Conservation (phyloP, 2,797 vertebrate species). For the Knipowitschia caucasica region DNA sequence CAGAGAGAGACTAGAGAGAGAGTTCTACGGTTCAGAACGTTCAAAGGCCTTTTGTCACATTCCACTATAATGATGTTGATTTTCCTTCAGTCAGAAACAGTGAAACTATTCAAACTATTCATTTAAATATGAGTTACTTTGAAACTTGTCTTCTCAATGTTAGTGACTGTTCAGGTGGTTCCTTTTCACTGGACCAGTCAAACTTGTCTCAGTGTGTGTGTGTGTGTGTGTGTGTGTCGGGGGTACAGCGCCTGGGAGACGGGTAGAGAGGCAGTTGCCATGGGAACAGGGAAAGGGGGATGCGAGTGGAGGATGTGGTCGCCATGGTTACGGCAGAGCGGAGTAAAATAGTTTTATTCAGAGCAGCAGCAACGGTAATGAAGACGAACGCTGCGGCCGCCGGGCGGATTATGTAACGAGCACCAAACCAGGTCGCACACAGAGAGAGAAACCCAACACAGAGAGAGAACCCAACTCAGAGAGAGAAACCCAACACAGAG, state of each 20-base stretch:
- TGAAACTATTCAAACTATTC: no score
- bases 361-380: neutral
- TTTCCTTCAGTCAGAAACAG: no score
- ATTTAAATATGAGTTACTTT: no score
- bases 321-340: slow-evolving; percentile 2
- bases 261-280: slow-evolving; percentile 2
- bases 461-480: no score
- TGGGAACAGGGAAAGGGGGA: slow-evolving; percentile 3
- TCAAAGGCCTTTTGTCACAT: no score
- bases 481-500: no score
- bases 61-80: no score
- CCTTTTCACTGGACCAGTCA: neutral
- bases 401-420: neutral
- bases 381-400: neutral
- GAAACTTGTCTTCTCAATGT: no score
- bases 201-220: neutral
- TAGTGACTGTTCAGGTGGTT: neutral
- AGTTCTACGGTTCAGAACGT: no score
- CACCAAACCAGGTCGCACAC: no score
- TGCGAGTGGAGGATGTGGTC: neutral
- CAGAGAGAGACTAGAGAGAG: no score
- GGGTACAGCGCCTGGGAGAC: neutral
- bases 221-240: neutral
- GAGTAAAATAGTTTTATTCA: neutral
- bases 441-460: no score